Percentiles rank a stretch among this genome's conserved stretches.
Evolutionary conservation across 2,113 vertebrate genomes (phyloP).

Genomic region (Archocentrus centrarchus): DNA sequence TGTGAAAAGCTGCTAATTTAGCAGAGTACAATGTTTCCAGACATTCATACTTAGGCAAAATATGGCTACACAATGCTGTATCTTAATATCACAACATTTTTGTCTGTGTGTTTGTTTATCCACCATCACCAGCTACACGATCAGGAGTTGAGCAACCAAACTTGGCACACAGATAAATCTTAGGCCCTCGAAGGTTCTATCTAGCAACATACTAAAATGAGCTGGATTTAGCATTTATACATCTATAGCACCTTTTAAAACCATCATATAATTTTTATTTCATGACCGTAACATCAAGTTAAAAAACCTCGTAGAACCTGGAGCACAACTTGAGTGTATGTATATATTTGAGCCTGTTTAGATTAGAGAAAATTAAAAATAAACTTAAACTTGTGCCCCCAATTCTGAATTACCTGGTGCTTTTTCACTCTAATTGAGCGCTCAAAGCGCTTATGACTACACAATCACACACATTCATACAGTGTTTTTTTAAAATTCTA

Average conservation of each 20-base stretch:
- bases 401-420: not conserved
- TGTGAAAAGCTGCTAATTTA: not conserved
- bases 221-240: not conserved
- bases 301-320: not conserved
- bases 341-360: not conserved
- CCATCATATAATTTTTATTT: not conserved
- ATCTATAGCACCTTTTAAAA: not conserved
- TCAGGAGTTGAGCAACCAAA: not conserved
- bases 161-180: not conserved
- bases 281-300: not conserved
- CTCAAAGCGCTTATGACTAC: too few relatives aligned
- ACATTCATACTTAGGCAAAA: not conserved
- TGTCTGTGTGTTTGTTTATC: not conserved
- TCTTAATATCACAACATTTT: not conserved
- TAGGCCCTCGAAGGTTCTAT: not conserved
- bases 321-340: not conserved
- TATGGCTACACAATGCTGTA: not conserved
- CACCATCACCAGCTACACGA: not conserved
- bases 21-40: not conserved
- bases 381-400: not conserved
- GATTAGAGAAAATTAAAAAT: not conserved
- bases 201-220: not conserved
- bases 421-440: too few relatives aligned
- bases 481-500: too few relatives aligned
- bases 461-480: not conserved